Base-by-base conservation (phyloP, 2,797 vertebrate genomes). In the Clamator glandarius region DNA sequence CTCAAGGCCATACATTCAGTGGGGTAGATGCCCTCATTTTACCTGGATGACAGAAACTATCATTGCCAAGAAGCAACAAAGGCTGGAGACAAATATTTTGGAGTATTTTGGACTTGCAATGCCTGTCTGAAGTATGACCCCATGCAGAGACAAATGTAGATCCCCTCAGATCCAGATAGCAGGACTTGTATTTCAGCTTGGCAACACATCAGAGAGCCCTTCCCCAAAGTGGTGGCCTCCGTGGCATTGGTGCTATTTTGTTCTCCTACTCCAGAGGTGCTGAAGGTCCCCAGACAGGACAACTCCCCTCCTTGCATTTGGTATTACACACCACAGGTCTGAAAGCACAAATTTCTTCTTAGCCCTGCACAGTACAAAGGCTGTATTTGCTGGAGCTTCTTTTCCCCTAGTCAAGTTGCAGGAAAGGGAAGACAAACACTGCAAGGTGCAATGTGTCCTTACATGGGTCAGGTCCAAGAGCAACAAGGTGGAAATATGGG, bases 271-370 rank as follows among this genome's bases (percentile, higher is more conserved):
- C 51, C n/a, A 51, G 29, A 48, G 79, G 4, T 51, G 39, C 17
- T 0, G 0, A 50, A 61, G 4, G 9, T 68, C 23, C 54, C 51
- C 66, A 54, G 10, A 36, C 1, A 50, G 31, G 41, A 44, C 15
- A 18, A 61, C 15, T 11, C 2, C 11, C 21, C 0, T 0, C 7
- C 11, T 87, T 3, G 0, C 17, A 28, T 4, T 82, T 3, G 0
- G 5, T 13, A 6, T 23, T 4, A 0, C 57, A 54, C n/a, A 13
- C 33, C 23, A 11, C 15, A 15, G 29, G 15, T 35, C 74, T 46
- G 29, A 67, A 55, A 7, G 29, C 61, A 73, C 24, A 31, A 3
- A 33, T 42, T 46, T 69, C 55, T 57, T 20, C 57, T 36, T 2
- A 39, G 15, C 35, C 46, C n/a, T 2, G 2, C 17, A 12, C 0